These are phyloP conservation scores for Plotosus lineatus DNA, from an alignment of 2,113 vertebrate species.

Conservation along the genomic window DNA sequence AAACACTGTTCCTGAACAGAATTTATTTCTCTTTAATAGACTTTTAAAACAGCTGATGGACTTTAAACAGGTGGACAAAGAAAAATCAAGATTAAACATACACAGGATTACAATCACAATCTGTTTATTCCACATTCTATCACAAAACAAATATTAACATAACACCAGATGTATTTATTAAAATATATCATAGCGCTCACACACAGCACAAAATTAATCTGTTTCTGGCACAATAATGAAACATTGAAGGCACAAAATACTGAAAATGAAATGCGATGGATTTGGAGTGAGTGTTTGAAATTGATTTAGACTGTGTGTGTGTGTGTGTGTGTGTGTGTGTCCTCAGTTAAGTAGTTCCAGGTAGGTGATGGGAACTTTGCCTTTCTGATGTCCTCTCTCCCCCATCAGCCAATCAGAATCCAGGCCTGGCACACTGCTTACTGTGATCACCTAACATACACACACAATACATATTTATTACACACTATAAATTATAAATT, in stretches of 20 bases:
- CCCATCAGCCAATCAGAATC: constrained; percentile 99
- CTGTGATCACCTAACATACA: constrained; percentile 86
- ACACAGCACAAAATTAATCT: constrained; percentile 21
- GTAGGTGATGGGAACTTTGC: constrained; percentile 98
- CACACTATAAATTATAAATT: background rate
- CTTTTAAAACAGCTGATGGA: background rate
- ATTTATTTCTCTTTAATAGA: background rate
- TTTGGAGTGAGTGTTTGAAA: too few species aligned
- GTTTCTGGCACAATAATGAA: too few species aligned
- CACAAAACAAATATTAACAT: background rate
- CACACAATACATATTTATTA: background rate
- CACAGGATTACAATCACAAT: background rate
- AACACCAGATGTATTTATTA: constrained; percentile 25
- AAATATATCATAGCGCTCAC: constrained; percentile 21
- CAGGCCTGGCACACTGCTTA: constrained; percentile 91
- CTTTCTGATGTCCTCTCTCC: constrained; percentile 92
- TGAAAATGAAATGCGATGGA: background rate
- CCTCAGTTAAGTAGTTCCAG: constrained; percentile 92
- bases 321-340: background rate
- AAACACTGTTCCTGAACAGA: background rate
- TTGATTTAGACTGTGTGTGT: background rate
- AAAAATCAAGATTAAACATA: background rate
- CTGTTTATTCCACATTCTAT: too few species aligned
- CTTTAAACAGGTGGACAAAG: background rate
- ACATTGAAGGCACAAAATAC: constrained; percentile 31